Evolutionary conservation across 2,888 invertebrate species (phyloP).

Genomic region (Morinoia aosen): DNA sequence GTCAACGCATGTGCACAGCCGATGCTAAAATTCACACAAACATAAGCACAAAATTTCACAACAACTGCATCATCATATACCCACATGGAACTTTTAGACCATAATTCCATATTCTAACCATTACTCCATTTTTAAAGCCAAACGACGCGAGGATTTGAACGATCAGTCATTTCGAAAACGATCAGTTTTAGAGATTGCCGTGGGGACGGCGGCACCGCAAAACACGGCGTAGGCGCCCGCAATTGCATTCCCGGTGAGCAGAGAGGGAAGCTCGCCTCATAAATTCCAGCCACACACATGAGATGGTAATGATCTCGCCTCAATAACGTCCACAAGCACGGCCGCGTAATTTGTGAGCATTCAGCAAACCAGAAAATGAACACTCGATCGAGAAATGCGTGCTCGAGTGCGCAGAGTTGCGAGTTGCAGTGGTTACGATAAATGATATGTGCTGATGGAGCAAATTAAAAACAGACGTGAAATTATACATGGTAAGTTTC

Average conservation of each 20-base stretch:
- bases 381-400: not conserved
- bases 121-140: not conserved
- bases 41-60: not conserved
- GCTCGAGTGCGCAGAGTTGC: not conserved
- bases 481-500: not conserved
- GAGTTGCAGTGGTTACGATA: not conserved
- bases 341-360: not conserved
- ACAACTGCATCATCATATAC: not conserved
- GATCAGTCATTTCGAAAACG: not conserved
- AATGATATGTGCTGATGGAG: not conserved
- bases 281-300: slow-evolving; percentile 9
- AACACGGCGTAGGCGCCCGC: not conserved
- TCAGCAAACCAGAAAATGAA: not conserved
- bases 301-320: slow-evolving; percentile 18
- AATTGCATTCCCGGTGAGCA: slow-evolving; percentile 13
- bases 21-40: no score
- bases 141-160: not conserved
- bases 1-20: no score
- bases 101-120: not conserved
- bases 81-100: not conserved
- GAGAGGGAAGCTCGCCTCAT: not conserved
- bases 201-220: not conserved
- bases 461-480: not conserved
- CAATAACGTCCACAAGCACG: not conserved
- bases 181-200: not conserved